Evolutionary conservation across 2,113 vertebrate genomes (phyloP), one percentile per base, ranked within the genome.

Genomic region (Cygnus buccinator): DNA sequence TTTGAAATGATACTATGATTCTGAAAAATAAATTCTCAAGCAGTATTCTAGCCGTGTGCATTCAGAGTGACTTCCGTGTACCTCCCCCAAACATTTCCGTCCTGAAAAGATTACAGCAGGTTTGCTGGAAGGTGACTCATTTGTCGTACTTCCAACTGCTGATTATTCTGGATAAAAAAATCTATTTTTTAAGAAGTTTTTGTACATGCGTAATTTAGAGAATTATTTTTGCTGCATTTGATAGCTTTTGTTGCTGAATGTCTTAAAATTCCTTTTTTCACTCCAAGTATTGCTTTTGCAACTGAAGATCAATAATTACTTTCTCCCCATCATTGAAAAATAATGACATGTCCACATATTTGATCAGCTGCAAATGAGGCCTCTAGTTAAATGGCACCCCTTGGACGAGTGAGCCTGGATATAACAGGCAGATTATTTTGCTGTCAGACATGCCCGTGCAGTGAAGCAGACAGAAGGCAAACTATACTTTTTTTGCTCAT

Each of bases 321-420:
- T 97, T 91, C 76, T 92, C 72, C 70, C 31, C 20, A n/a, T 74
- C 70, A 21, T 3, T 61, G 66, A 89, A 87, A 93, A 88, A 91
- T 44, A 80, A 94, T 90, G 84, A 58, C 55, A 55, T 37, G 31
- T 71, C 77, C 31, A 16, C 6, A 4, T 35, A 62, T 83, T 74
- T 83, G 68, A 84, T 86, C 86, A 90, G 91, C 76, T 82, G 80
- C 79, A 94, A 88, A 91, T 93, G 59, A 88, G 50, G 65, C 59
- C 52, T 65, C 15, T n/a, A 70, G 70, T 66, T 93, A 88, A 91
- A 91, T 57, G 50, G 75, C 87, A 81, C 16, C 66, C 46, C 57
- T 89, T 62, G 71, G 75, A 52, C 33, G 20, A 88, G 52, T 1
- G 29, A 91, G 57, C 62, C 22, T 25, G 35, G 62, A 20, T 31